Base-by-base conservation (phyloP, 2,888 invertebrate species). In the Nowickia ferox region DNA sequence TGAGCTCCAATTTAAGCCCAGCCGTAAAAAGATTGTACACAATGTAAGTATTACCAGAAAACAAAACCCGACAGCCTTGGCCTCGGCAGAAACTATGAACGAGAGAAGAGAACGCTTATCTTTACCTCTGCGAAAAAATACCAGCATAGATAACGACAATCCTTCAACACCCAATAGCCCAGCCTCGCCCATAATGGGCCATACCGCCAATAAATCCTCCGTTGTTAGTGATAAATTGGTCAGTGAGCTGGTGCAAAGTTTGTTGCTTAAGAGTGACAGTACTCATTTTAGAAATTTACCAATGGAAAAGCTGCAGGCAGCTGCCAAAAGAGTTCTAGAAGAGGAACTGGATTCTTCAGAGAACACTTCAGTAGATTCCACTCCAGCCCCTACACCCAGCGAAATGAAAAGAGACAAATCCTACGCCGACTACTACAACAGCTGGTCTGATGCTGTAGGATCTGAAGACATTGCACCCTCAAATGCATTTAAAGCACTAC, bases 221-320 rank as follows among this genome's bases (percentile, higher is more conserved):
- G 90, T 93, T 15, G 91, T 93, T 10, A 94, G 93, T 88, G 95
- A 95, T 84, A 93, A 94, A 87, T 90, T 95, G 44, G 94, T 95
- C 5, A 94, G 94, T 78, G 95, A 95, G 89, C 89, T 95, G 76
- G 94, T 95, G 6, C 94, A 94, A 89, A 95, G 94, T 89, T 92
- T 95, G 71, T 90, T 95, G 46, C 92, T 93, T 53, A 94, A 94
- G 81, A 94, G 94, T 88, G 94, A 94, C 88, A 94, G 94, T 19
- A 92, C 93, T 55, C 93, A 93, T 53, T 93, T 95, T 81, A 93
- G 93, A 77, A 93, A 94, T 76, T 90, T 95, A 84, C 94, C 95
- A 1, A 93, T 94, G 90, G 94, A 95, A 88, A 94, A 95, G 90
- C 90, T 95, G 71, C 94, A 95, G 91, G 93, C 95, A 61, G 93